Evolutionary conservation across 2,888 invertebrate species (phyloP).

Genomic region (Aricia artaxerxes): DNA sequence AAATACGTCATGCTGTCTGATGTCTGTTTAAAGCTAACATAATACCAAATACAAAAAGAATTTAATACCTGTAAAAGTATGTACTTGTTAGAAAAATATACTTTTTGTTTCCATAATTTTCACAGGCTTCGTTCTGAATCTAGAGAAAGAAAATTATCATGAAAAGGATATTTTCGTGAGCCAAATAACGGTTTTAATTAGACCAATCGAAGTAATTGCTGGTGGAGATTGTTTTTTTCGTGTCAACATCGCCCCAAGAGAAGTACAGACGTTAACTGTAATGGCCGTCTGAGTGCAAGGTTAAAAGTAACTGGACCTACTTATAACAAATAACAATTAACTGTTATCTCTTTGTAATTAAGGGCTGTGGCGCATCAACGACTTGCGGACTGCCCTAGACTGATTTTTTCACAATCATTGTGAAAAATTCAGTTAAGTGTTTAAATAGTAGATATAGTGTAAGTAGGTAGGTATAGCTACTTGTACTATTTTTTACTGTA

Average conservation of each 20-base stretch:
- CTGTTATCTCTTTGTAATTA: slow-evolving; percentile 10
- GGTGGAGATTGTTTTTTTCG: slow-evolving; percentile 75
- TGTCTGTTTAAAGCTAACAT: too few relatives aligned
- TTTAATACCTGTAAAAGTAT: too few relatives aligned
- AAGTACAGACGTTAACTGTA: slow-evolving; percentile 58
- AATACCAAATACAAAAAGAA: too few relatives aligned
- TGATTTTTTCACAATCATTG: neutral
- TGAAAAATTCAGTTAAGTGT: neutral
- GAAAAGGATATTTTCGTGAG: slow-evolving; percentile 34
- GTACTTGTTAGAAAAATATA: too few relatives aligned
- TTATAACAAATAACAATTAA: slow-evolving; percentile 23
- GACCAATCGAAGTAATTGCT: slow-evolving; percentile 75
- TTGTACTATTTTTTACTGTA: too few relatives aligned
- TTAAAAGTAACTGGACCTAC: slow-evolving; percentile 35
- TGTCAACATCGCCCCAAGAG: slow-evolving; percentile 70
- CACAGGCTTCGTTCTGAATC: slow-evolving; percentile 37
- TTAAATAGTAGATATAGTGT: too few relatives aligned
- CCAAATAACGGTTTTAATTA: slow-evolving; percentile 54
- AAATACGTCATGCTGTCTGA: too few relatives aligned
- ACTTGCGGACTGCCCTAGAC: neutral
- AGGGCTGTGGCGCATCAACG: neutral
- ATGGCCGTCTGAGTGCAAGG: slow-evolving; percentile 61
- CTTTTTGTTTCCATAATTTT: neutral
- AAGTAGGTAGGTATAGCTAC: too few relatives aligned
- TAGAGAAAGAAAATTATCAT: slow-evolving; percentile 35